Evolutionary conservation across 1,140 invertebrate genomes (phyloP).

Genomic region (Drosophila nigromelanica): DNA sequence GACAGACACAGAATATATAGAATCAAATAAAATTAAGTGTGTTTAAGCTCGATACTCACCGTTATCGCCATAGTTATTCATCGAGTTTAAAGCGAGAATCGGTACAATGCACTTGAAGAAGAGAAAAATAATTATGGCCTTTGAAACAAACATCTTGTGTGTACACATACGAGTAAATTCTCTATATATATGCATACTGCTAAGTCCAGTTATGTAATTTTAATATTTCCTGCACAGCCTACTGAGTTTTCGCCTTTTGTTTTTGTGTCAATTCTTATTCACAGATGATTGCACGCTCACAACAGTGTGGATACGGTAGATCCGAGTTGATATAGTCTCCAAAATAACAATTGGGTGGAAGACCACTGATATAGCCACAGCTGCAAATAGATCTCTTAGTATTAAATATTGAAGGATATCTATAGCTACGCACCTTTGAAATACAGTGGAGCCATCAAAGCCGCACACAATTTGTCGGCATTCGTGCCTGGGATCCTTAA

Average conservation of each 20-base stretch:
- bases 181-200: too few relatives aligned
- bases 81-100: constrained; percentile 4
- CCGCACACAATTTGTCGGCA: constrained; percentile 65
- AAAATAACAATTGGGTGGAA: constrained; percentile 8
- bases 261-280: neutral
- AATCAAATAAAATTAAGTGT: too few relatives aligned
- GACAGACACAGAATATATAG: too few relatives aligned
- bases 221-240: constrained; percentile 7
- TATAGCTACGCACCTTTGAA: constrained; percentile 47
- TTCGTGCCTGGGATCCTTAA: constrained; percentile 61
- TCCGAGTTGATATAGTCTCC: constrained; percentile 15
- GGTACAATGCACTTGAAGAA: neutral
- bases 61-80: constrained; percentile 38
- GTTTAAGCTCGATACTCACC: constrained; percentile 27
- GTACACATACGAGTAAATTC: neutral
- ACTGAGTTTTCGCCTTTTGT: neutral
- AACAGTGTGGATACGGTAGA: constrained; percentile 55
- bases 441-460: constrained; percentile 20
- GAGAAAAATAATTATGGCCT: constrained; percentile 4
- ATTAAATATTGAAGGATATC: neutral
- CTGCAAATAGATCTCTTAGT: constrained; percentile 12
- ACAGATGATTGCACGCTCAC: constrained; percentile 25
- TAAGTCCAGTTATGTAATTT: neutral
- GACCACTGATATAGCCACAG: constrained; percentile 41
- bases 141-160: constrained; percentile 1